A percentile compares a stretch with the other conserved stretches of the same genome.
Evolutionary conservation across 53 echinoderm and acorn worm genomes (phyloP).

Genomic region (Paelopatides confundens): DNA sequence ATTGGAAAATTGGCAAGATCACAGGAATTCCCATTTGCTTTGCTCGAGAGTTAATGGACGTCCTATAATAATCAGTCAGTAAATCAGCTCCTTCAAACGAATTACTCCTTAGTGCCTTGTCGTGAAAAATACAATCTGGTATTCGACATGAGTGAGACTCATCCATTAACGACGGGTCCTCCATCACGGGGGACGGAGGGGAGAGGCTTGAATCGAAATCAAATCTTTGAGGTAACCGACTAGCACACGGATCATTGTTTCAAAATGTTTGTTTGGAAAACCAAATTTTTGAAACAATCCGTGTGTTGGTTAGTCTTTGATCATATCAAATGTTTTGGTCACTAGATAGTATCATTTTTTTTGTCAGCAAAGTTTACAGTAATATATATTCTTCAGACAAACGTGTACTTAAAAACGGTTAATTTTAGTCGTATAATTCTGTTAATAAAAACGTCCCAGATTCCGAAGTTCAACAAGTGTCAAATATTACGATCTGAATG

Average conservation of each 20-base stretch:
- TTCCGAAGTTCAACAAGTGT: no score
- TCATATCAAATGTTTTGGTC: no score
- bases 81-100: constrained; percentile 26
- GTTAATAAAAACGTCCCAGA: no score
- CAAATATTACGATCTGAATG: no score
- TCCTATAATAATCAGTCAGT: constrained; percentile 73
- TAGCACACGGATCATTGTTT: neutral
- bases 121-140: constrained; percentile 90
- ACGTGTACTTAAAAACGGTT: no score
- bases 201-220: constrained; percentile 17
- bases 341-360: no score
- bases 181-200: neutral
- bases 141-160: constrained; percentile 61
- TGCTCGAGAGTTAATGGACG: constrained; percentile 49
- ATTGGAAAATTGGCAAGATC: constrained; percentile 75
- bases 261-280: no score
- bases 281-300: no score
- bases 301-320: no score
- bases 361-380: no score
- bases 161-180: neutral
- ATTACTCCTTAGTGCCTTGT: constrained; percentile 16
- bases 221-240: constrained; percentile 16
- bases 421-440: no score
- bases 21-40: constrained; percentile 61
- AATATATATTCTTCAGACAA: no score